Conservation (phyloP, 2,113 vertebrate species). For the Ameiurus melas region DNA sequence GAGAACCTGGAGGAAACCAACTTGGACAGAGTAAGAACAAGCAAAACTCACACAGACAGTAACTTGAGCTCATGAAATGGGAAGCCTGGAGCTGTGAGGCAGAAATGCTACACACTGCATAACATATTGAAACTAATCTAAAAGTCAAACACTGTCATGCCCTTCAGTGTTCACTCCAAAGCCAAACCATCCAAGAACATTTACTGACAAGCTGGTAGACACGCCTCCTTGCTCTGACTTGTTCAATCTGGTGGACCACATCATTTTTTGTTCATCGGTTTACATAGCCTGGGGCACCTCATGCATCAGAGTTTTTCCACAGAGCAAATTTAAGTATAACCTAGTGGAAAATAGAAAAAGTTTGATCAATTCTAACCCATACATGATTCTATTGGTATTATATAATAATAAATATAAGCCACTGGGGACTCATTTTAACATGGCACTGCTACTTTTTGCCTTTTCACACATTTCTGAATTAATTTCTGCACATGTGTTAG, state of each 20-base stretch:
- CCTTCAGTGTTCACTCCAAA: conserved; percentile 9
- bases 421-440: neutral
- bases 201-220: neutral
- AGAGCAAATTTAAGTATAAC: conserved; percentile 6
- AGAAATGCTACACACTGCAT: neutral
- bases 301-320: conserved; percentile 27
- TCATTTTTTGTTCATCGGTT: neutral
- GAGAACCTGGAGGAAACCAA: neutral
- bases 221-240: neutral
- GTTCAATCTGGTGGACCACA: neutral
- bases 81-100: neutral
- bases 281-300: neutral
- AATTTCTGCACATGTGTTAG: neutral
- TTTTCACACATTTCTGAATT: neutral
- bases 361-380: neutral
- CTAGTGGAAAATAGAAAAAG: conserved; percentile 18
- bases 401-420: neutral
- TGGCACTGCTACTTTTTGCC: neutral
- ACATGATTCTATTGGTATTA: neutral
- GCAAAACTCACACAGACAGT: neutral
- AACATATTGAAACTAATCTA: conserved; percentile 3
- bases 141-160: neutral
- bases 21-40: neutral
- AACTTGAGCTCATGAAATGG: neutral
- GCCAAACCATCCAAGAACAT: neutral